A percentile compares a stretch with the other conserved stretches of the same genome.
phyloP scores from a whole-genome alignment of 2,113 vertebrate species.

The Ictidomys tridecemlineatus region DNA sequence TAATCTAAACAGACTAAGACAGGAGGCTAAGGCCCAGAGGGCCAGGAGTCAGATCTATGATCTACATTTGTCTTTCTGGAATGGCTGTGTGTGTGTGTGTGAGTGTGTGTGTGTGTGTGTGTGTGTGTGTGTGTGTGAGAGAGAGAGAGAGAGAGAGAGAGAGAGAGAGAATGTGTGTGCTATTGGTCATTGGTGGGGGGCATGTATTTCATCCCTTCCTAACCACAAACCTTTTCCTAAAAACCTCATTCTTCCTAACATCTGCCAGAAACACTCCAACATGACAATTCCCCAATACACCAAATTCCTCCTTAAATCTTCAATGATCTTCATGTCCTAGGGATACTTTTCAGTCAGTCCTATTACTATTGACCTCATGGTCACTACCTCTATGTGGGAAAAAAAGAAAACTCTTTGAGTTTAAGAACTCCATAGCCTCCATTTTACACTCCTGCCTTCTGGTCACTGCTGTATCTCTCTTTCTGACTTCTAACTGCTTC shows the following conservation, averaged over 20 bases:
- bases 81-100: not conserved
- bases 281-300: not conserved
- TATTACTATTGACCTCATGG: not conserved
- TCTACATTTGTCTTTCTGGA: not conserved
- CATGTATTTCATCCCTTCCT: not conserved
- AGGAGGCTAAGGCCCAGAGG: not conserved
- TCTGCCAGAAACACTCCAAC: slow-evolving; percentile 33
- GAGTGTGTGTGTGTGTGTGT: not conserved
- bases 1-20: not conserved
- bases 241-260: not conserved
- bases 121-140: too few species aligned
- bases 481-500: slow-evolving; percentile 39
- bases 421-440: not conserved
- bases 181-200: not conserved
- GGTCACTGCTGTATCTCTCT: not conserved
- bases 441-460: not conserved
- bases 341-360: not conserved
- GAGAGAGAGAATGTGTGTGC: too few species aligned
- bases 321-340: slow-evolving; percentile 4
- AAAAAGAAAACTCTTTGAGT: not conserved
- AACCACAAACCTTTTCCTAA: not conserved
- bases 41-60: not conserved
- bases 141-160: too few species aligned
- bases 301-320: slow-evolving; percentile 4
- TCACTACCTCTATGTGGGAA: not conserved